These are phyloP conservation scores for Varroa destructor DNA, from an alignment of 1,140 invertebrate genomes.

Conservation along the genomic window DNA sequence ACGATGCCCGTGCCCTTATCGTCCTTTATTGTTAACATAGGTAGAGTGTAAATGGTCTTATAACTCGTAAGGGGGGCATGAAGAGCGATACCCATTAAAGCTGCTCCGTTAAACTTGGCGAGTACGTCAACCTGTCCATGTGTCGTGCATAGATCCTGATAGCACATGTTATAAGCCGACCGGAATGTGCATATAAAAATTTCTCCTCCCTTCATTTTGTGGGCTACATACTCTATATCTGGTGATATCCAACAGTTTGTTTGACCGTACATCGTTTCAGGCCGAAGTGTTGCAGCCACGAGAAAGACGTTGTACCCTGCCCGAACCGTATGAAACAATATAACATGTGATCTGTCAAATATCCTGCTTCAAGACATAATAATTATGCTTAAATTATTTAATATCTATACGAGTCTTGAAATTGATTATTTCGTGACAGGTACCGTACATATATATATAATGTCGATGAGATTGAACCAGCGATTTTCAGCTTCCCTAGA, in stretches of 20 bases:
- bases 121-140: slow-evolving; percentile 64
- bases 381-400: slow-evolving; percentile 24
- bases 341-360: slow-evolving; percentile 7
- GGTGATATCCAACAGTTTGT: slow-evolving; percentile 97
- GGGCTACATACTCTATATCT: slow-evolving; percentile 81
- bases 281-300: slow-evolving; percentile 90
- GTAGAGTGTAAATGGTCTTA: slow-evolving; percentile 75
- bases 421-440: neutral
- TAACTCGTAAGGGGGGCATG: slow-evolving; percentile 68
- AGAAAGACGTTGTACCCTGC: slow-evolving; percentile 55
- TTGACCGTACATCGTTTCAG: slow-evolving; percentile 99
- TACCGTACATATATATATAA: slow-evolving; percentile 23
- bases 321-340: neutral
- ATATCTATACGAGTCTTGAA: neutral
- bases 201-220: slow-evolving; percentile 55
- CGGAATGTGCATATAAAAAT: slow-evolving; percentile 74
- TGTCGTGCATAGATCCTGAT: slow-evolving; percentile 71
- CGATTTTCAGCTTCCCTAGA: too few species aligned
- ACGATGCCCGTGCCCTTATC: slow-evolving; percentile 96
- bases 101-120: slow-evolving; percentile 54
- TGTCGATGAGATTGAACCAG: neutral
- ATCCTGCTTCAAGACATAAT: neutral
- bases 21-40: slow-evolving; percentile 95
- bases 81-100: slow-evolving; percentile 60
- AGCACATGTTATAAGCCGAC: slow-evolving; percentile 86